Conservation (phyloP, 2,888 invertebrate genomes). For the Melangyna quadrimaculata region DNA sequence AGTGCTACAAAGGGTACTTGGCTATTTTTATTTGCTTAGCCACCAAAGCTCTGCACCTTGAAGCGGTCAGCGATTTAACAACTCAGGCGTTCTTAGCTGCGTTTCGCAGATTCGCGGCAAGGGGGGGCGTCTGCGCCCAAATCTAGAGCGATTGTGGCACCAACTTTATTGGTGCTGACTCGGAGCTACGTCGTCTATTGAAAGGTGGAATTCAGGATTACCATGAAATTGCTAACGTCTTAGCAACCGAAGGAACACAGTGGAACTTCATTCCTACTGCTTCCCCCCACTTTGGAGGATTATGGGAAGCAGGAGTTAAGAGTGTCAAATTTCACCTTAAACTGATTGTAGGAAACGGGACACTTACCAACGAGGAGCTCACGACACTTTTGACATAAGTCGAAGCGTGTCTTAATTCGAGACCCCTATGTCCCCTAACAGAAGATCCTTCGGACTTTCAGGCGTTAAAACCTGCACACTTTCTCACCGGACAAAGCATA, state of each 20-base stretch:
- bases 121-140: background rate
- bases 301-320: conserved; percentile 29
- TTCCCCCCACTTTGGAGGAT: background rate
- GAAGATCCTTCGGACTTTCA: background rate
- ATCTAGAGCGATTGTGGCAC: no score
- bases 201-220: background rate
- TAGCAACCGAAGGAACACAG: conserved; percentile 5
- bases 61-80: background rate
- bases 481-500: conserved; percentile 16
- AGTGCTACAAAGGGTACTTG: no score
- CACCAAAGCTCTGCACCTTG: background rate
- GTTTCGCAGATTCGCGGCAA: background rate
- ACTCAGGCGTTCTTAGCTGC: background rate
- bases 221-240: conserved; percentile 2
- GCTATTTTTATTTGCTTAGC: background rate
- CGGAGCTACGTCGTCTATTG: background rate
- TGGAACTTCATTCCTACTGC: conserved; percentile 1
- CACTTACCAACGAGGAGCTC: conserved; percentile 5
- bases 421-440: conserved; percentile 42
- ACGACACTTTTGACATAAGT: conserved; percentile 65
- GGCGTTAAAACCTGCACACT: conserved; percentile 6
- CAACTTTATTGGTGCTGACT: no score
- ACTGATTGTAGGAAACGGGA: background rate
- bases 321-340: conserved; percentile 8
- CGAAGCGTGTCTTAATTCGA: conserved; percentile 71